phyloP scores from a whole-genome alignment of 2,113 vertebrate genomes.

The Hemiscyllium ocellatum region DNA sequence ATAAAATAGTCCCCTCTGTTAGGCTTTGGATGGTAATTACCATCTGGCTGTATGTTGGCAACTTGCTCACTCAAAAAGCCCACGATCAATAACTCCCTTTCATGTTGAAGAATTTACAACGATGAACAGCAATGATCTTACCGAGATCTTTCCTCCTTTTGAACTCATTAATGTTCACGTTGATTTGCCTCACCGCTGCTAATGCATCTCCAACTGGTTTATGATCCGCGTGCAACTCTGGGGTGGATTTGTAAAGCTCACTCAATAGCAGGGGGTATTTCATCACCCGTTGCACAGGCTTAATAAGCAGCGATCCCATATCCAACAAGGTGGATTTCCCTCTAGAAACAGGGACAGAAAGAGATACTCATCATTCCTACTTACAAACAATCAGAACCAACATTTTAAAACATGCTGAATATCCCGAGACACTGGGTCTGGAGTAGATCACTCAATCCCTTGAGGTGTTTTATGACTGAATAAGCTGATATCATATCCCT shows the following conservation, averaged over 20 bases:
- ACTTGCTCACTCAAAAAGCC: background rate
- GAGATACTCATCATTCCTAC: background rate
- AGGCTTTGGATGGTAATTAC: background rate
- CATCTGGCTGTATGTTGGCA: background rate
- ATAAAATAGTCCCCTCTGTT: background rate
- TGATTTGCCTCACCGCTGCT: constrained; percentile 71
- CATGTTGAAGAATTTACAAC: background rate
- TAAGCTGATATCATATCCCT: background rate
- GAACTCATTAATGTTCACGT: constrained; percentile 89
- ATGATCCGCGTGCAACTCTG: constrained; percentile 75
- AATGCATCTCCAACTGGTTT: constrained; percentile 67
- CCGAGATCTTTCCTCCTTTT: constrained; percentile 91
- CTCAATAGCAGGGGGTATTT: constrained; percentile 84
- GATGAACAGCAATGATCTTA: constrained; percentile 46
- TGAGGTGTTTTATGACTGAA: background rate
- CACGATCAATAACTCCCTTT: background rate
- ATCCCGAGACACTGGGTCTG: background rate
- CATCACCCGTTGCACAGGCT: constrained; percentile 92
- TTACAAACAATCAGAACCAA: background rate
- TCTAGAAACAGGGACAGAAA: constrained; percentile 50
- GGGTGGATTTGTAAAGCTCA: constrained; percentile 82
- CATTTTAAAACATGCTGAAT: background rate
- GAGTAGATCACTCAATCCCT: background rate
- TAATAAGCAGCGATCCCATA: constrained; percentile 92
- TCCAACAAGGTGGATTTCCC: constrained; percentile 80